Base-by-base conservation (phyloP, 2,797 vertebrate species). In the Champsocephalus esox region DNA sequence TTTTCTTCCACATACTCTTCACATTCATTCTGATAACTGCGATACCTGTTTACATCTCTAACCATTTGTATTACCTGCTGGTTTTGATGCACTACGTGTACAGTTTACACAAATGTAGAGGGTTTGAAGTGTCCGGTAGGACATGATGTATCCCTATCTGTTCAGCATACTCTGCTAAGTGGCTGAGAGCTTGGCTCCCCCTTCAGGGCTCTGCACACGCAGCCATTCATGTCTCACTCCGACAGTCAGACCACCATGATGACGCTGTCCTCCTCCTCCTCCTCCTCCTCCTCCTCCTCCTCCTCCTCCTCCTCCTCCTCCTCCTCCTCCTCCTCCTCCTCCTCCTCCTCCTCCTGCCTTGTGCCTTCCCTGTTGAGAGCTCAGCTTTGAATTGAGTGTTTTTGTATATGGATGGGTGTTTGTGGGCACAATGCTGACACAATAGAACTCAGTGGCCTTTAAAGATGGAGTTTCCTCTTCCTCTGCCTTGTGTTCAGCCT, bases 191-290 rank as follows among this genome's bases (percentile, higher is more conserved):
- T 87, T 68, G 61, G 63, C 84, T 90, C 85, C 86, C 88, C 91
- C 88, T 89, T 81, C 87, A 91, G 90, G 89, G 87, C 77, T 70
- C 67, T 80, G 82, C 84, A 82, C 80, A 88, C 68, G 71, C 89
- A 92, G 88, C 89, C 90, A 90, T 91, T 93, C 88, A 91, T 77
- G 83, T 90, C 82, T 92, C 90, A 79, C 77, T 90, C 48, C 7
- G 82, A 81, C 58, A 79, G 91, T 93, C 91, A 91, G 92, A 89
- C 92, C 93, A 94, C 91, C 82, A 72, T 17, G 87, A 91, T 92
- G 91, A 93, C 87, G 85, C 85, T 82, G 34, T 80, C 80, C 79
- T 46, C 80, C 80, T 77, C 80, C 72, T 67, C 81, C 70, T 76
- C 73, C n/a, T n/a, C n/a, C n/a, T n/a, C n/a, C n/a, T n/a, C n/a